Base-by-base conservation (phyloP, 1,140 invertebrate species). In the Hycleus cichorii region DNA sequence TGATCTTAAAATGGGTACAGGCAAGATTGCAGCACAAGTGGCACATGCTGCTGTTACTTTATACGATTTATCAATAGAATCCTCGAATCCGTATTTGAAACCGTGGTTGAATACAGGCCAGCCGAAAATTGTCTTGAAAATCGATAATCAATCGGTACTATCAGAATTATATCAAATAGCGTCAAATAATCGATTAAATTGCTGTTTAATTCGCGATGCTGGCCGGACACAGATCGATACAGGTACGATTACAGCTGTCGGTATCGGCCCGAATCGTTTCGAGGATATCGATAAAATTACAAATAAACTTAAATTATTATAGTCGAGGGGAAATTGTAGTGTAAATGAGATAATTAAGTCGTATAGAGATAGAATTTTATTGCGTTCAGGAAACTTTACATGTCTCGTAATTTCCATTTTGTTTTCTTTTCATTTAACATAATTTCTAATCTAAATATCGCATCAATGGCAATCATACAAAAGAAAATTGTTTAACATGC, bases 11-110 rank as follows among this genome's bases (percentile, higher is more conserved):
- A 92, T 93, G 89, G 81, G 83, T 10, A 87, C 82, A 75, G 91
- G 90, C 7, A 92, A 93, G 77, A 80, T 82, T 45, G 89, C 87
- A n/a, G 83, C 88, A 11, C 90, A 91, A 72, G 91, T 87, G 76
- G 82, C 86, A 27, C 90, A 93, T 76, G 90, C 89, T 24, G 84
- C 90, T 43, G 69, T 84, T 47, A 75, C 77, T 61, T 87, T 85
- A 64, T 88, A 82, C 66, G 78, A 83, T 64, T 73, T 75, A 64
- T 73, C 81, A 4, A 62, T 71, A 0, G 66, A 75, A 49, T 74
- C 70, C 3, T 73, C 78, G 43, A 73, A 74, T 11, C 64, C 75
- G 8, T 64, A 80, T 24, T 71, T 88, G 2, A 76, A 81, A 47
- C 64, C 74, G 5, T 93, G 90, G 90, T 74, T 83, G 59, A 62